Conservation (phyloP, 1,140 invertebrate species). For the Idris sp. region DNA sequence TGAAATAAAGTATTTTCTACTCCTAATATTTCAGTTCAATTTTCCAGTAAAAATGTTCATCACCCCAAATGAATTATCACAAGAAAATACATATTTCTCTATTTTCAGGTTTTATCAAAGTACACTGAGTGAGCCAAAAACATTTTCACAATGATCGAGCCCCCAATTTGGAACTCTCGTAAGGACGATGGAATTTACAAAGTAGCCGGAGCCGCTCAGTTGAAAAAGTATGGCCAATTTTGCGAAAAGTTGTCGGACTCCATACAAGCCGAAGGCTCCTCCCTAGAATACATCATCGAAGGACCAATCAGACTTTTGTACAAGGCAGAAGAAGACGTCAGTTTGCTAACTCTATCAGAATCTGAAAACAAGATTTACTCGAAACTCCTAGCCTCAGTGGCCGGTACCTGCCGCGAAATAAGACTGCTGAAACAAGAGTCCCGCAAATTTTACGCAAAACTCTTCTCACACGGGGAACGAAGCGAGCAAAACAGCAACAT, state of each 20-base stretch:
- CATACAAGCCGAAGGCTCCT: slow-evolving; percentile 67
- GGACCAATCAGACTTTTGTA: slow-evolving; percentile 80
- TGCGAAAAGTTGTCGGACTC: slow-evolving; percentile 82
- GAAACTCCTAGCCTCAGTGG: slow-evolving; percentile 88
- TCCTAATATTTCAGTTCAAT: too few relatives aligned
- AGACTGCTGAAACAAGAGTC: slow-evolving; percentile 84
- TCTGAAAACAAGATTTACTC: slow-evolving; percentile 90
- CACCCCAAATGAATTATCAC: too few relatives aligned
- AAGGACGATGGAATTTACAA: slow-evolving; percentile 75
- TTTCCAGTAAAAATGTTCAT: too few relatives aligned
- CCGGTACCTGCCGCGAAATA: slow-evolving; percentile 88
- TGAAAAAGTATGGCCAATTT: slow-evolving; percentile 85
- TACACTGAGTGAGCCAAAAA: too few relatives aligned
- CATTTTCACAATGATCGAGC: slow-evolving; percentile 70
- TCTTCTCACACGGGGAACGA: slow-evolving; percentile 83
- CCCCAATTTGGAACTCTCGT: slow-evolving; percentile 67
- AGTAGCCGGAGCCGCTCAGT: slow-evolving; percentile 81
- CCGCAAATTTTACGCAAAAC: slow-evolving; percentile 80
- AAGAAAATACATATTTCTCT: too few relatives aligned
- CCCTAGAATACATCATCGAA: slow-evolving; percentile 76
- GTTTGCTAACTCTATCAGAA: slow-evolving; percentile 84
- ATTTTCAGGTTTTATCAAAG: too few relatives aligned
- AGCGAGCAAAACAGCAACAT: slow-evolving; percentile 68
- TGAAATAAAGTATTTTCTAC: too few relatives aligned
- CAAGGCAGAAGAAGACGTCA: slow-evolving; percentile 82